Percentiles rank a stretch among this genome's conserved stretches.
phyloP scores from a whole-genome alignment of 2,888 invertebrate species.

The Pedicia rivosa region DNA sequence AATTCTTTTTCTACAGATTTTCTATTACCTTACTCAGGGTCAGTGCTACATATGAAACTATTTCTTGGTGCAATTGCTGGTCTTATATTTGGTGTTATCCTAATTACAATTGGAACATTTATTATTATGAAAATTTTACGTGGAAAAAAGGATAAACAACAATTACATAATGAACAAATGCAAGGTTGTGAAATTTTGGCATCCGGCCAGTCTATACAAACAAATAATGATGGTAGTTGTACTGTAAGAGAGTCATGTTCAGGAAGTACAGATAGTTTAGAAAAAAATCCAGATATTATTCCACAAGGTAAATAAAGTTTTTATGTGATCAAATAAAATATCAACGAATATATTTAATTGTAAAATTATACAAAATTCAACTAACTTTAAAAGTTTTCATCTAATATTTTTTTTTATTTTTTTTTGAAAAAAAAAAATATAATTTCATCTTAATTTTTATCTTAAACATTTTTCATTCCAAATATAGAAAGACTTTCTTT shows the following conservation, averaged over 20 bases:
- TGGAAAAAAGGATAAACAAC: slow-evolving; percentile 1
- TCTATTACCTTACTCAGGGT: slow-evolving; percentile 6
- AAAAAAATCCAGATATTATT: slow-evolving; percentile 25
- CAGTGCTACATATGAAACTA: slow-evolving; percentile 7
- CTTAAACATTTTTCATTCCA: no score
- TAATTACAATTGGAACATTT: slow-evolving; percentile 4
- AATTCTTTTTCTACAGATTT: slow-evolving; percentile 8
- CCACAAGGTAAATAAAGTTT: slow-evolving; percentile 1
- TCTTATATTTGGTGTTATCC: slow-evolving; percentile 6
- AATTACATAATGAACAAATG: neutral
- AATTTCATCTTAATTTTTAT: no score
- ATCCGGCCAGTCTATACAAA: neutral
- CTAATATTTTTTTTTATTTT: no score
- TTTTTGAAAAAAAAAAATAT: no score
- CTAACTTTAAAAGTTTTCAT: no score
- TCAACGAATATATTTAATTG: no score
- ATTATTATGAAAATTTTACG: slow-evolving; percentile 2
- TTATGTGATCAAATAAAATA: no score
- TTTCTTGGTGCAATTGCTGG: slow-evolving; percentile 7
- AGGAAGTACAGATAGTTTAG: slow-evolving; percentile 29
- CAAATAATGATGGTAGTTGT: slow-evolving; percentile 3
- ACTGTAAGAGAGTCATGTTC: slow-evolving; percentile 1
- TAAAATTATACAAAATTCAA: no score
- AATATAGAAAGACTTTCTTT: no score
- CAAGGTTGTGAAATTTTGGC: neutral